Evolutionary conservation across 1,140 invertebrate species (phyloP), one percentile per base, ranked within the genome.

Genomic region (Uloborus diversus): DNA sequence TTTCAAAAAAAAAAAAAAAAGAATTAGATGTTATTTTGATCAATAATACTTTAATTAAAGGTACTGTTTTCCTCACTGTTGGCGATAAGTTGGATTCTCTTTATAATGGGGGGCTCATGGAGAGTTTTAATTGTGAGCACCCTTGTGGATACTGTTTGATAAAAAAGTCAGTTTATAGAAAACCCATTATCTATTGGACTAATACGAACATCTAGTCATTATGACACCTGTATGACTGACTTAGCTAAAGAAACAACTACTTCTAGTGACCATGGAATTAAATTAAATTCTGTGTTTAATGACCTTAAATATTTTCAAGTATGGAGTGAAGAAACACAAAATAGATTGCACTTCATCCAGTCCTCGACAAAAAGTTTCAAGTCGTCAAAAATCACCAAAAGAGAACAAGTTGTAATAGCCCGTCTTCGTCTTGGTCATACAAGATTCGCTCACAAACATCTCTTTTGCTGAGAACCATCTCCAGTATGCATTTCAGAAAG

Each of bases 211-310:
- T 37, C 32, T 5, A 13, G 42, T 20, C 7, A 65, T 65, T 37
- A 37, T 37, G 9, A 65, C 23, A 65, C 3, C 33, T 4, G 23
- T 37, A 14, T 17, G 20, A 4, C 42, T 4, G 32, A 37, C 5
- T 7, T 37, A 3, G 30, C 20, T 4, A 42, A 42, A 4, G 23
- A 37, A 42, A 42, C 20, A n/a, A 13, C 25, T 4, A 4, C 33
- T 14, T 4, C 7, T n/a, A 57, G 42, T n/a, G 5, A 3, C 23
- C 33, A 42, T 27, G 62, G 62, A 14, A 25, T 65, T 11, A 65
- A 65, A 42, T 65, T 65, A 37, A 37, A 69, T n/a, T 69, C 66
- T 17, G 13, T 69, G 4, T 69, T 69, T 30, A 69, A 69, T 53
- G 66, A 69, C 14, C 66, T 69, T 5, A 7, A 49, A 53, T 53